A percentile compares a stretch with the other conserved stretches of the same genome.
These are phyloP conservation scores for Philypnodon macrostomus DNA, from an alignment of 2,797 vertebrate genomes.

Conservation along the genomic window DNA sequence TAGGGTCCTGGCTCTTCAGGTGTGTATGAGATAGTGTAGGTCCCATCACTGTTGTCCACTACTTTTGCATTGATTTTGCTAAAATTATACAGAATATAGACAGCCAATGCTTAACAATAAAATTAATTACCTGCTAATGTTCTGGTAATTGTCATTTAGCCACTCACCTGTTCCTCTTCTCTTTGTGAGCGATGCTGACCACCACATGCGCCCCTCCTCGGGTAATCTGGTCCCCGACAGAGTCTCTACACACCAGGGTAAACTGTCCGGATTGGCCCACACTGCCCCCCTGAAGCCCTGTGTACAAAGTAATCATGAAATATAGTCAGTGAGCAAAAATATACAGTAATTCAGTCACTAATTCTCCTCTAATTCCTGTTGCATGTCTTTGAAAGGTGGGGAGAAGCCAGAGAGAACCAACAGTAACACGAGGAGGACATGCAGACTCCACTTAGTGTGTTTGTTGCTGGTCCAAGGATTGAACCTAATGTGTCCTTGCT, in stretches of 20 bases:
- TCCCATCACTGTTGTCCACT: constrained; percentile 83
- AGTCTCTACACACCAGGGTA: constrained; percentile 82
- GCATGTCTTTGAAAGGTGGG: no score
- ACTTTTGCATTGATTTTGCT: constrained; percentile 78
- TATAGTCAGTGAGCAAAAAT: no score
- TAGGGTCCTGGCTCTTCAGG: constrained; percentile 80
- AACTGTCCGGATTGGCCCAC: constrained; percentile 80
- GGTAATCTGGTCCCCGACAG: constrained; percentile 71
- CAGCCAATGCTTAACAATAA: background rate
- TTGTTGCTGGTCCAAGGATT: no score
- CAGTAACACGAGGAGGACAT: no score
- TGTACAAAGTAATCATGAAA: background rate
- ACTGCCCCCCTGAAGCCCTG: constrained; percentile 76
- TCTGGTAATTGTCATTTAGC: background rate
- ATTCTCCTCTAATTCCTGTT: no score
- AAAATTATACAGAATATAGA: background rate
- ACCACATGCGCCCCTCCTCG: constrained; percentile 80
- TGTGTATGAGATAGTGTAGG: constrained; percentile 82
- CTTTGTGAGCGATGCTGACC: constrained; percentile 82
- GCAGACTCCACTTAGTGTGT: no score
- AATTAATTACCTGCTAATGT: background rate
- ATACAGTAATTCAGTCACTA: no score
- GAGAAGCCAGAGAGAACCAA: no score
- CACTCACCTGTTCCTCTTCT: constrained; percentile 82
- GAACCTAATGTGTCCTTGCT: no score